phyloP scores from a whole-genome alignment of 2,113 vertebrate species.

The Pseudorasbora parva region DNA sequence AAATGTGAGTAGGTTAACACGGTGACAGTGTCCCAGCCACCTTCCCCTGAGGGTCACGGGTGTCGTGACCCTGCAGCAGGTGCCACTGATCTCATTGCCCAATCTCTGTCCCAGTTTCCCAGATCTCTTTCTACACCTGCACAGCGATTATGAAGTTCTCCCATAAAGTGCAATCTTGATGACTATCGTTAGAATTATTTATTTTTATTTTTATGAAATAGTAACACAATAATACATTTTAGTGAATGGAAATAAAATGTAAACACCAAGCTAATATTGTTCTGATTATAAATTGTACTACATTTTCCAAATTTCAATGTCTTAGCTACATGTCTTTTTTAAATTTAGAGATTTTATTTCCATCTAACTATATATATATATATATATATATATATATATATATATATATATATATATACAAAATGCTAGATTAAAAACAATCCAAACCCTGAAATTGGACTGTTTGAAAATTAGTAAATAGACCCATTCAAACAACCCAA shows the following conservation, averaged over 20 bases:
- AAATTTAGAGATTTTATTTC: not conserved
- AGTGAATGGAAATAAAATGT: not conserved
- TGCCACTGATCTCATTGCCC: conserved; percentile 27
- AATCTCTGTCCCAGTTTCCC: conserved; percentile 37
- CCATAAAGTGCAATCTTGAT: not conserved
- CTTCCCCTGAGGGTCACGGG: conserved; percentile 46
- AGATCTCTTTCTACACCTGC: conserved; percentile 4
- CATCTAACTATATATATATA: not conserved
- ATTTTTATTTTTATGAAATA: not conserved
- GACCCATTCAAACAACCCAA: too few relatives aligned
- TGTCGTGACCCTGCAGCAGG: conserved; percentile 43
- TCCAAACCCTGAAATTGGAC: too few relatives aligned
- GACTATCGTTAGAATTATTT: not conserved
- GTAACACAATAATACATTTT: not conserved
- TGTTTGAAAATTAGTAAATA: too few relatives aligned
- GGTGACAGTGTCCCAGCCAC: conserved; percentile 26
- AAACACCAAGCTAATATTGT: not conserved
- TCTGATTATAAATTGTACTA: not conserved
- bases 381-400: not conserved
- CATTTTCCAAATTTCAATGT: not conserved
- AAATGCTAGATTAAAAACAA: too few relatives aligned
- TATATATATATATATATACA: too few relatives aligned
- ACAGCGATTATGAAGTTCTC: not conserved
- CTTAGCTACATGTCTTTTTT: not conserved
- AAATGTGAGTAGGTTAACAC: not conserved